Evolutionary conservation across 2,113 vertebrate species (phyloP).

Genomic region (Clarias macrocephalus): DNA sequence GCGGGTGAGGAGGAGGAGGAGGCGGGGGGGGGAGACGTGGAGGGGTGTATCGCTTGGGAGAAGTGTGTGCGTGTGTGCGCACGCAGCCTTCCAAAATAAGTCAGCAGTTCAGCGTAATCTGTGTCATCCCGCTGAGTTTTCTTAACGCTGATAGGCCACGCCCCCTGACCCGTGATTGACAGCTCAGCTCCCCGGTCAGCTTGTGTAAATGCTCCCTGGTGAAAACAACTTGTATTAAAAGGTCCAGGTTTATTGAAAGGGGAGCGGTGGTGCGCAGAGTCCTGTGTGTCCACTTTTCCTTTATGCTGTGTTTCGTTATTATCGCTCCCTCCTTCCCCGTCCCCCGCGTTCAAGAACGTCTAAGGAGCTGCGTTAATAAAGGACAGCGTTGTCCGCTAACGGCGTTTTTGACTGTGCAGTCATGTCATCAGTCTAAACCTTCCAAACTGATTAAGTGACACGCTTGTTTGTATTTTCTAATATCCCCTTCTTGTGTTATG

Average conservation of each 20-base stretch:
- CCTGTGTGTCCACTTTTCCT: background rate
- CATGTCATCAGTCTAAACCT: background rate
- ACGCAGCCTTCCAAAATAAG: constrained; percentile 6
- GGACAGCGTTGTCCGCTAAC: no score
- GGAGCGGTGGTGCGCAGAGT: background rate
- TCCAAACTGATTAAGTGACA: background rate
- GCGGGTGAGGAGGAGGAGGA: constrained; percentile 51
- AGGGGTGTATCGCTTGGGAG: constrained; percentile 32
- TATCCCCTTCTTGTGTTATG: background rate
- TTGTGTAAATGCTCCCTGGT: background rate
- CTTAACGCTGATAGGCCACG: background rate
- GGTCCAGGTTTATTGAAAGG: background rate
- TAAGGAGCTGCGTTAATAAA: background rate
- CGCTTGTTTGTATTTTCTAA: background rate
- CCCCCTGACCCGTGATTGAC: background rate
- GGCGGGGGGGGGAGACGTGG: constrained; percentile 14
- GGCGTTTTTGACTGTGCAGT: background rate
- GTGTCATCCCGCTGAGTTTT: constrained; percentile 10
- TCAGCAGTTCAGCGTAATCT: constrained; percentile 7
- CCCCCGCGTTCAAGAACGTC: background rate
- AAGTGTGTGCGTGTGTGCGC: constrained; percentile 21
- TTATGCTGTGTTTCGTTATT: background rate
- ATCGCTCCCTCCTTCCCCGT: background rate
- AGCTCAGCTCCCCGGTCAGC: background rate
- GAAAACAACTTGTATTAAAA: constrained; percentile 1